A percentile compares a stretch with the other conserved stretches of the same genome.
phyloP scores from a whole-genome alignment of 2,888 invertebrate species.

The Dryobota labecula region DNA sequence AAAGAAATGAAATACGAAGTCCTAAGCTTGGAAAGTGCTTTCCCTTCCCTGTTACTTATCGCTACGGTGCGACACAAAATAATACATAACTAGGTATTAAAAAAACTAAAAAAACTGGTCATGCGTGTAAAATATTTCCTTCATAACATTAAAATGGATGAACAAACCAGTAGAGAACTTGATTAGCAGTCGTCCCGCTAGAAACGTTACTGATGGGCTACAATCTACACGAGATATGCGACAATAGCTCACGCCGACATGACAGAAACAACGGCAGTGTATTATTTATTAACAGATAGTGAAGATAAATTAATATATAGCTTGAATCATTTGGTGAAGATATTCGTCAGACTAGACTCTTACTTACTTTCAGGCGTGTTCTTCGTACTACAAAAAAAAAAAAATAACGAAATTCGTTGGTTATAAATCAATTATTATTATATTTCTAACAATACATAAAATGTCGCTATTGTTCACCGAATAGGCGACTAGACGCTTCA shows the following conservation, averaged over 20 bases:
- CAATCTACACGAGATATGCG: conserved; percentile 23
- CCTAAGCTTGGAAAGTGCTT: background rate
- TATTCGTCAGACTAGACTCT: background rate
- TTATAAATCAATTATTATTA: background rate
- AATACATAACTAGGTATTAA: too few species aligned
- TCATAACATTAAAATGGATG: conserved; percentile 14
- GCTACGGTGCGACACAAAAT: background rate
- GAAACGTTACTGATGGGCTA: conserved; percentile 30
- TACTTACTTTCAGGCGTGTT: background rate
- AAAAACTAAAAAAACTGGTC: too few species aligned
- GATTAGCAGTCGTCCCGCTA: conserved; percentile 29
- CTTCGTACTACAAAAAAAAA: background rate
- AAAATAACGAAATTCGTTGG: too few species aligned
- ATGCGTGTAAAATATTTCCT: background rate
- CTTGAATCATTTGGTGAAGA: background rate
- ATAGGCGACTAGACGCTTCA: conserved; percentile 6
- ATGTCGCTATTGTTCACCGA: background rate
- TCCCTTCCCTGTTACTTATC: background rate
- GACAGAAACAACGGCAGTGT: conserved; percentile 13
- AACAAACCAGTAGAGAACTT: conserved; percentile 17
- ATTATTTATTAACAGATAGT: background rate
- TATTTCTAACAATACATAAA: conserved; percentile 10
- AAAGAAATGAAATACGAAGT: conserved; percentile 11
- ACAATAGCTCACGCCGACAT: conserved; percentile 14
- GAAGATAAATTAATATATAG: background rate